phyloP scores from a whole-genome alignment of 1,140 invertebrate species.

The Drosophila ficusphila region DNA sequence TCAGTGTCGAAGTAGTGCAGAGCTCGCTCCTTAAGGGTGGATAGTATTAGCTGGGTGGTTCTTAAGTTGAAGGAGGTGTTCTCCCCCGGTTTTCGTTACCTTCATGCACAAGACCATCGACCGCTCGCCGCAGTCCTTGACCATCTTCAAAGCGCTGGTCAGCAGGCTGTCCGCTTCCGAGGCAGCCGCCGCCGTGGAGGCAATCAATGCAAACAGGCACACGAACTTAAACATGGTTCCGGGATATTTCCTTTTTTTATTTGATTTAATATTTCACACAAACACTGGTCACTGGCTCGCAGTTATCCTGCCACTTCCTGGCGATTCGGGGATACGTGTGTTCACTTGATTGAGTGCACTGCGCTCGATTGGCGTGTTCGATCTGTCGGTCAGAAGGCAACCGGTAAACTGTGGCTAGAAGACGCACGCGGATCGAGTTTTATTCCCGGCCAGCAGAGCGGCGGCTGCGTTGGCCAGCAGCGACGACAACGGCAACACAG shows the following conservation, averaged over 20 bases:
- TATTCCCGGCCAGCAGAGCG: slow-evolving; percentile 81
- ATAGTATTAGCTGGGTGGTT: neutral
- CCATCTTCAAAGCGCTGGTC: slow-evolving; percentile 87
- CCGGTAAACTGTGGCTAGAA: slow-evolving; percentile 84
- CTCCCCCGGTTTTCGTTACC: slow-evolving; percentile 75
- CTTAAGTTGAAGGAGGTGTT: no score
- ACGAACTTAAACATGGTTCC: slow-evolving; percentile 85
- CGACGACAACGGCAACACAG: slow-evolving; percentile 25
- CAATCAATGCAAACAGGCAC: slow-evolving; percentile 85
- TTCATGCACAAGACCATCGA: slow-evolving; percentile 90
- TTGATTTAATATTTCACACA: slow-evolving; percentile 23
- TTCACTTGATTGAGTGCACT: slow-evolving; percentile 74
- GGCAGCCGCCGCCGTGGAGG: slow-evolving; percentile 83
- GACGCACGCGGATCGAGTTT: slow-evolving; percentile 84
- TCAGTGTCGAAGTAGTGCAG: slow-evolving; percentile 88
- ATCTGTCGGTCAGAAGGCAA: slow-evolving; percentile 84
- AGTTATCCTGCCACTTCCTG: slow-evolving; percentile 39
- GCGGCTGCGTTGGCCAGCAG: slow-evolving; percentile 44
- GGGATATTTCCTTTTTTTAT: neutral
- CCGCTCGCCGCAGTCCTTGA: slow-evolving; percentile 88
- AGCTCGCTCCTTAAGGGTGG: slow-evolving; percentile 86
- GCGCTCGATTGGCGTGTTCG: slow-evolving; percentile 79
- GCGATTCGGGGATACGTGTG: slow-evolving; percentile 5
- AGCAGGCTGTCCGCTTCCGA: slow-evolving; percentile 84
- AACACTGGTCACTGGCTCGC: slow-evolving; percentile 54